A percentile compares a stretch with the other conserved stretches of the same genome.
phyloP scores from a whole-genome alignment of 1,140 invertebrate genomes.

The Caenorhabditis latens region DNA sequence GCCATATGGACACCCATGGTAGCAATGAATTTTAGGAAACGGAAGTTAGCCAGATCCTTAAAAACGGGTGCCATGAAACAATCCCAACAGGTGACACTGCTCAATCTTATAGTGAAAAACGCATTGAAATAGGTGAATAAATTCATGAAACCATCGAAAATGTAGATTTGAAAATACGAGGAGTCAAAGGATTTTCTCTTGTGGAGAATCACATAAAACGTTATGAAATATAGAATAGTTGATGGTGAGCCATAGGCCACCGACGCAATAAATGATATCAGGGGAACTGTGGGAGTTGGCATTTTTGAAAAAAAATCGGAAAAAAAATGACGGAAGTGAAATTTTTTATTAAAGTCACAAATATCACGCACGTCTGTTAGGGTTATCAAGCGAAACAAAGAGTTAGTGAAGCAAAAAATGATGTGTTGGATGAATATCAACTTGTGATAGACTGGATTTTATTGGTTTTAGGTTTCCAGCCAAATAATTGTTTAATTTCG shows the following conservation, averaged over 20 bases:
- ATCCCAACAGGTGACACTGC: neutral
- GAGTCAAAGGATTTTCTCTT: conserved; percentile 10
- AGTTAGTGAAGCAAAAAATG: too few species aligned
- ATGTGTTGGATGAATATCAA: too few species aligned
- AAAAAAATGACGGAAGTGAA: too few species aligned
- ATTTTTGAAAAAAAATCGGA: too few species aligned
- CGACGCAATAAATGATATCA: too few species aligned
- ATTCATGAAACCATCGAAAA: conserved; percentile 9
- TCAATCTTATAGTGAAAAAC: neutral
- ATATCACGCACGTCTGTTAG: too few species aligned
- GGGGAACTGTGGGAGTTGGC: too few species aligned
- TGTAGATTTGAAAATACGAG: neutral
- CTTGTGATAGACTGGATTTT: too few species aligned
- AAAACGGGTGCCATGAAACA: neutral
- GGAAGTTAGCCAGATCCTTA: neutral
- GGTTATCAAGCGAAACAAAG: too few species aligned
- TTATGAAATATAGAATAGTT: neutral
- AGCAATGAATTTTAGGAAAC: neutral
- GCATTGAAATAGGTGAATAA: neutral
- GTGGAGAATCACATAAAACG: neutral
- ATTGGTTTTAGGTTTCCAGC: neutral
- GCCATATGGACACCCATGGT: conserved; percentile 16
- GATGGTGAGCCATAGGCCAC: neutral
- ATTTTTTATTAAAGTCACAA: too few species aligned
- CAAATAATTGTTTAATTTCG: neutral